Evolutionary conservation across 1,140 invertebrate genomes (phyloP), one percentile per base, ranked within the genome.

Genomic region (Galendromus occidentalis): DNA sequence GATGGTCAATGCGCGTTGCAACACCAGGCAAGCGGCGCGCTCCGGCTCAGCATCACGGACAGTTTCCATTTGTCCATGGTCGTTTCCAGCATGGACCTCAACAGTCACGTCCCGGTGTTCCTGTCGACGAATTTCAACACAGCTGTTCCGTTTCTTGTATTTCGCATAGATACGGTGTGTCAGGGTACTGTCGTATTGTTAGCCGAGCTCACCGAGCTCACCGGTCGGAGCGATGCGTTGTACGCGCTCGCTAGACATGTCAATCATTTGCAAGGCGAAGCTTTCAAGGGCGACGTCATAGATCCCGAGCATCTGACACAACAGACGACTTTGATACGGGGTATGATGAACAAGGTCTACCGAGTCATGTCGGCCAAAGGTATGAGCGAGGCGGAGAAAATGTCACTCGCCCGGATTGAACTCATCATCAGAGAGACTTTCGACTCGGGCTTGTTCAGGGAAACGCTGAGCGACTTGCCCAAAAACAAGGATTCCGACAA

Each of bases 71-170:
- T 59, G 51, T 59, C 51, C 14, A 17, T 59, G 51, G 51, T 59
- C 14, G 51, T 33, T 25, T 29, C 25, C 9, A 25, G 14, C 14
- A 59, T 59, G 51, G 51, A 59, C 2, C 17, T 59, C 2, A 59
- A 59, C 33, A 59, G 51, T 25, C 22, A 59, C 51, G 25, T 59
- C 14, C 51, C 51, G 2, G 33, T 59, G 51, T 59, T 59, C 20
- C 25, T 59, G 25, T 59, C 51, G 20, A 59, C 51, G 51, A 59
- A 59, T 33, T 59, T 59, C 51, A 59, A 59, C 22, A 59, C 51
- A 22, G 51, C 51, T 22, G 51, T 59, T 17, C 51, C 51, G 14
- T 59, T 59, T 25, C 51, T 59, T 2, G 51, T 59, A 25, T 17
- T 59, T 22, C 51, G 51, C 51, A 17, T 59, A 17, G 51, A 59